A percentile compares a stretch with the other conserved stretches of the same genome.
Evolutionary conservation across 2,888 invertebrate genomes (phyloP).

Genomic region (Acronicta leporina): DNA sequence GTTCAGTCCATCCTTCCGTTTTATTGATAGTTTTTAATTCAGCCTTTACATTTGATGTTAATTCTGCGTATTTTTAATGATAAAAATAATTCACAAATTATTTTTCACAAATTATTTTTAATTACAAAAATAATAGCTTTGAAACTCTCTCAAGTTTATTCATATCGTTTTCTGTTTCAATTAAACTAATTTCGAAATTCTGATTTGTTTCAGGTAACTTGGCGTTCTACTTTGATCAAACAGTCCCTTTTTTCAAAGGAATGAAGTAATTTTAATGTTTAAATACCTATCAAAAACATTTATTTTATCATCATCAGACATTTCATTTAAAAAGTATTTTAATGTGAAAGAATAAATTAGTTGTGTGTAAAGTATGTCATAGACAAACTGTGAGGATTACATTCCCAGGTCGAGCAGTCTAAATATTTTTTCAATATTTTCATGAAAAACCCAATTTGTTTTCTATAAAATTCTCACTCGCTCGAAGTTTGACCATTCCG

Average conservation of each 20-base stretch:
- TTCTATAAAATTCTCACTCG: too few species aligned
- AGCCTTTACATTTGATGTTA: too few species aligned
- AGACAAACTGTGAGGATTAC: too few species aligned
- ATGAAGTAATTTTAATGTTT: slow-evolving; percentile 38
- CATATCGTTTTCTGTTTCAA: slow-evolving; percentile 35
- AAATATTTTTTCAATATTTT: too few species aligned
- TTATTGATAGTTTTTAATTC: too few species aligned
- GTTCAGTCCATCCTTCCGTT: too few species aligned
- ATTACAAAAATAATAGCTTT: slow-evolving; percentile 8
- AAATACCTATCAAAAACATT: slow-evolving; percentile 21
- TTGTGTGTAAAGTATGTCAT: too few species aligned
- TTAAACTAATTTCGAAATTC: slow-evolving; percentile 49
- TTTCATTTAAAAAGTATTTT: slow-evolving; percentile 15
- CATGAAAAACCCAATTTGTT: too few species aligned
- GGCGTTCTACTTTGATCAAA: slow-evolving; percentile 36
- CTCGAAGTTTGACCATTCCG: too few species aligned
- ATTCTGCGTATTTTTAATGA: neutral
- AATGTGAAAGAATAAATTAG: too few species aligned
- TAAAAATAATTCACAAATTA: neutral
- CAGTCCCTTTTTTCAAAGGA: slow-evolving; percentile 28
- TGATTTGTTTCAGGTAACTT: slow-evolving; percentile 58
- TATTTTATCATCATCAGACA: slow-evolving; percentile 4
- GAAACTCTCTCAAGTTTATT: slow-evolving; percentile 24
- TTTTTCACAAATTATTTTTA: neutral
- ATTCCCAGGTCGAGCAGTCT: too few species aligned